Base-by-base conservation (phyloP, 37 sponge, comb jelly and placozoan genomes). In the Agelas oroides region DNA sequence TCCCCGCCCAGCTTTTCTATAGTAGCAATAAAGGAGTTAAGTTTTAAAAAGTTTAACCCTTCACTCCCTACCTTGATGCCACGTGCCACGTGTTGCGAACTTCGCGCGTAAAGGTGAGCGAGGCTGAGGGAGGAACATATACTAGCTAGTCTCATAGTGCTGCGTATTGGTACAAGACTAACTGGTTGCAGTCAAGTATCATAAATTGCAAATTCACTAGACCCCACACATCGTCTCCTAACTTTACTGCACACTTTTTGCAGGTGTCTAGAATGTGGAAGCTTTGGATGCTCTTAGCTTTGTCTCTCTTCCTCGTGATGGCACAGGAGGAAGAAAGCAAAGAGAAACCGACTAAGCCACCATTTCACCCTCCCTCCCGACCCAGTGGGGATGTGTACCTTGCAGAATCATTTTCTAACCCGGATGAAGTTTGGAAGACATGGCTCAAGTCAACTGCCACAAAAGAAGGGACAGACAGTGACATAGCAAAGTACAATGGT, bases 401-500 rank as follows among this genome's bases (percentile, higher is more conserved):
- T 56, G 81, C 33, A 18, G 95, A 94, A 59, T 79, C 92, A 0
- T 94, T 94, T 61, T 68, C 53, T 36, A 79, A 88, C 76, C 36
- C 35, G 0, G 88, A 89, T 8, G 75, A 70, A 65, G 75, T 81
- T 32, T 70, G 68, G 56, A 35, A 41, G 20, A 72, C 84, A 62
- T 97, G 98, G 98, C 70, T 97, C 0, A 41, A 75, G 52, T 97
- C 98, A 1, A 65, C 69, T 36, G 89, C 96, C 18, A 95, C 78
- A 34, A 95, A 93, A 75, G 88, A 87, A 20, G 96, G 91, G 20
- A 90, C 76, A n/a, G 94, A 91, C 59, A 84, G 74, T 37, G 91
- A 92, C n/a, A 60, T 93, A 11, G 89, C 93, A 24, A 97, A 91
- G 75, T 97, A 95, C 75, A 89, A 97, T 76, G 98, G 97, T 87